Evolutionary conservation across 2,797 vertebrate species (phyloP).

Genomic region (Tinamus major): DNA sequence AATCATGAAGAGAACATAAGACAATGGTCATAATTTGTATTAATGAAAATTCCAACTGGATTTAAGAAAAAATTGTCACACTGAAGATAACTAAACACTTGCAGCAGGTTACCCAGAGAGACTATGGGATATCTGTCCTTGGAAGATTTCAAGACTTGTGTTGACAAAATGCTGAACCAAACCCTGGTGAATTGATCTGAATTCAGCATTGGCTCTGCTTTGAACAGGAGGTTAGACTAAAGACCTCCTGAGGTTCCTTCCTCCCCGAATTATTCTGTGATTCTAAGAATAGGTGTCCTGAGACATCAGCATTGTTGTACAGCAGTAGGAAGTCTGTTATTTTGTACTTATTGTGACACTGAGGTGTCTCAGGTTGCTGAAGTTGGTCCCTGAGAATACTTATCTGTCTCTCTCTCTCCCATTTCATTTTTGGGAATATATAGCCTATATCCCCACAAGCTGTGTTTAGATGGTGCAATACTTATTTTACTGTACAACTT

Average conservation of each 20-base stretch:
- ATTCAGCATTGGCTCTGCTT: background rate
- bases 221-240: background rate
- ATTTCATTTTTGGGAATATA: background rate
- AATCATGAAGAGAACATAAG: background rate
- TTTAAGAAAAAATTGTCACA: background rate
- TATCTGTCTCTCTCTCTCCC: background rate
- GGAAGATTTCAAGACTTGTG: background rate
- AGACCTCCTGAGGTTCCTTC: fast-evolving
- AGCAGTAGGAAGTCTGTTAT: background rate
- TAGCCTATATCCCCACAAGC: fast-evolving
- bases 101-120: background rate
- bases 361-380: background rate
- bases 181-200: background rate
- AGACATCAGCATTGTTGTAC: background rate
- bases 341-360: background rate
- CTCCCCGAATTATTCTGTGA: background rate
- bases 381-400: background rate
- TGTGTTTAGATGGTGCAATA: background rate
- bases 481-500: background rate
- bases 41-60: background rate
- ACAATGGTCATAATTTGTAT: background rate
- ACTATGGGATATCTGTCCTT: background rate
- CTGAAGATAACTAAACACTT: background rate
- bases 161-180: background rate
- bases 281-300: background rate